Evolutionary conservation across 2,797 vertebrate species (phyloP).

Genomic region (Coluber constrictor): DNA sequence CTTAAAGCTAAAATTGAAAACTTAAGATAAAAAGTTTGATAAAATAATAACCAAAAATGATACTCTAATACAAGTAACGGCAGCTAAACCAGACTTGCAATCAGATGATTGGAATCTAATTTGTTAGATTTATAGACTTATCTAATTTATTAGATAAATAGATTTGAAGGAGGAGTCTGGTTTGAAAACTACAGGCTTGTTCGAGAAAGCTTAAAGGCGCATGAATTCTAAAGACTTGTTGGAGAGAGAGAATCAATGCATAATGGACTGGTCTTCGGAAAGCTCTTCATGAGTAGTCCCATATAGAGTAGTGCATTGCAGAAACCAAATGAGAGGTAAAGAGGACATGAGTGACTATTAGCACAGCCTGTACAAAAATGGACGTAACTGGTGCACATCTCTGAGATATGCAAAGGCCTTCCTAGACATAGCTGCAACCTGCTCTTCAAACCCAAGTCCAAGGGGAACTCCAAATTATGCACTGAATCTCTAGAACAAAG

Average conservation of each 20-base stretch:
- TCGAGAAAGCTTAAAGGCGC: neutral
- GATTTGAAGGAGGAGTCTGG: no score
- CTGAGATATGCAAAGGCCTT: neutral
- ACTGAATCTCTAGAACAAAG: neutral
- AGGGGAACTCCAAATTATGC: neutral
- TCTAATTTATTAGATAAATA: no score
- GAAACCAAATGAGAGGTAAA: neutral
- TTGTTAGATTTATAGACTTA: no score
- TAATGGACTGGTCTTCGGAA: neutral
- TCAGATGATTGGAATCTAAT: no score
- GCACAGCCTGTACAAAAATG: neutral
- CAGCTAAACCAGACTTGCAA: no score
- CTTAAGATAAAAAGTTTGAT: no score
- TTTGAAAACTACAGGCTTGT: no score
- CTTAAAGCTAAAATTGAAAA: no score
- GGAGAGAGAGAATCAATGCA: neutral
- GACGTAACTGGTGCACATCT: neutral
- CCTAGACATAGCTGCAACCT: neutral
- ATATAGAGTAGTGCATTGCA: neutral
- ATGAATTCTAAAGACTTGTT: neutral
- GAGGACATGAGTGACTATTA: neutral
- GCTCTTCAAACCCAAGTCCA: neutral
- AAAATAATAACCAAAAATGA: no score
- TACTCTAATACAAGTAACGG: no score
- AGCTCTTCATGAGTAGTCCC: neutral